phyloP scores from a whole-genome alignment of 2,797 vertebrate genomes.

The Spinus pinus region DNA sequence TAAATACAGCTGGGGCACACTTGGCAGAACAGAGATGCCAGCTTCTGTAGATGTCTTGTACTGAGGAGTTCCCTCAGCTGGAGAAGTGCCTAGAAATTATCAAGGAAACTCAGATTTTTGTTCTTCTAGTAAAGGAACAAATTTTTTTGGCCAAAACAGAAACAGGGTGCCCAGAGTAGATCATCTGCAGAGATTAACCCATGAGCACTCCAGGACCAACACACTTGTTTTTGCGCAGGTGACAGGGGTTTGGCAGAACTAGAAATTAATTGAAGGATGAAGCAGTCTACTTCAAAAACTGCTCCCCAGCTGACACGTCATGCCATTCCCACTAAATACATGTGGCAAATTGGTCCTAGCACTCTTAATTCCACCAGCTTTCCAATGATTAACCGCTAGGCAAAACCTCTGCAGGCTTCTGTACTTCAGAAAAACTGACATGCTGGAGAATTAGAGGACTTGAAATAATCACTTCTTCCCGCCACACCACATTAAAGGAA shows the following conservation, averaged over 20 bases:
- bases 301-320: neutral
- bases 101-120: neutral
- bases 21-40: neutral
- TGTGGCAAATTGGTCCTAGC: neutral
- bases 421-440: neutral
- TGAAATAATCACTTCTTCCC: neutral
- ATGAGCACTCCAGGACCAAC: rapidly evolving
- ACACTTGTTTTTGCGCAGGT: neutral
- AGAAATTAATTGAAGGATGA: neutral
- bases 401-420: neutral
- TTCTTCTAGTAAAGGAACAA: neutral
- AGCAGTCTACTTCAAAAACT: neutral
- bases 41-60: neutral
- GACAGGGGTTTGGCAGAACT: neutral
- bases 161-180: neutral
- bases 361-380: neutral
- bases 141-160: neutral
- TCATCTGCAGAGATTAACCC: neutral
- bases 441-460: neutral
- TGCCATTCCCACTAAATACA: neutral
- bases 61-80: neutral
- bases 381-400: neutral
- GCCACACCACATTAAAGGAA: neutral
- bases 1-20: neutral
- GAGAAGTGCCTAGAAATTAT: neutral